A percentile compares a stretch with the other conserved stretches of the same genome.
Evolutionary conservation across 1,140 invertebrate genomes (phyloP).

Genomic region (Trichonephila clavipes): DNA sequence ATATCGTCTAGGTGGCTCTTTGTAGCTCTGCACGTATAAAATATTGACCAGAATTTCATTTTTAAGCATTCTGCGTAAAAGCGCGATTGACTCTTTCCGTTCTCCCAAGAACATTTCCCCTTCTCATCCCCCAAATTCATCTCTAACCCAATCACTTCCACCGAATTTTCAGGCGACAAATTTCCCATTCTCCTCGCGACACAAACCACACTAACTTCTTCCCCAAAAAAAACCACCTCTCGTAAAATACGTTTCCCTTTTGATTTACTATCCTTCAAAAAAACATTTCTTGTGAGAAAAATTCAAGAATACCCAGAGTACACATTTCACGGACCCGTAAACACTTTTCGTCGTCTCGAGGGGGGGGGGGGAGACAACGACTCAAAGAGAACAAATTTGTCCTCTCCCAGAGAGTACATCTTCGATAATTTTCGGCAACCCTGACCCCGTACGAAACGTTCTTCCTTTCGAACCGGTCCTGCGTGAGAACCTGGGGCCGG

Average conservation of each 20-base stretch:
- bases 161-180: neutral
- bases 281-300: conserved; percentile 3
- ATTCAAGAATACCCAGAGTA: neutral
- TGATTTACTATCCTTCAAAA: neutral
- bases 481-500: conserved; percentile 59
- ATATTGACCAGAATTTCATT: too few species aligned
- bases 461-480: conserved; percentile 48
- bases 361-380: neutral
- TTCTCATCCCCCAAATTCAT: too few species aligned
- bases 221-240: neutral
- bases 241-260: neutral
- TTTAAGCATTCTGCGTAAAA: too few species aligned
- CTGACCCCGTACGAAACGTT: conserved; percentile 49
- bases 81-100: too few species aligned
- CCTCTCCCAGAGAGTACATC: neutral
- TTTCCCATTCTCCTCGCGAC: neutral
- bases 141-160: neutral
- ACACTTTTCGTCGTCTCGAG: conserved; percentile 10
- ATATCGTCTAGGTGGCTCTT: too few species aligned
- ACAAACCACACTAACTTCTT: neutral
- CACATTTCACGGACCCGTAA: conserved; percentile 53
- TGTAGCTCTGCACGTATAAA: too few species aligned
- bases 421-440: conserved; percentile 62
- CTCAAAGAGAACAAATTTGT: conserved; percentile 10
- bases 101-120: too few species aligned